A percentile compares a stretch with the other conserved stretches of the same genome.
phyloP scores from a whole-genome alignment of 2,888 invertebrate genomes.

The Celastrina argiolus region DNA sequence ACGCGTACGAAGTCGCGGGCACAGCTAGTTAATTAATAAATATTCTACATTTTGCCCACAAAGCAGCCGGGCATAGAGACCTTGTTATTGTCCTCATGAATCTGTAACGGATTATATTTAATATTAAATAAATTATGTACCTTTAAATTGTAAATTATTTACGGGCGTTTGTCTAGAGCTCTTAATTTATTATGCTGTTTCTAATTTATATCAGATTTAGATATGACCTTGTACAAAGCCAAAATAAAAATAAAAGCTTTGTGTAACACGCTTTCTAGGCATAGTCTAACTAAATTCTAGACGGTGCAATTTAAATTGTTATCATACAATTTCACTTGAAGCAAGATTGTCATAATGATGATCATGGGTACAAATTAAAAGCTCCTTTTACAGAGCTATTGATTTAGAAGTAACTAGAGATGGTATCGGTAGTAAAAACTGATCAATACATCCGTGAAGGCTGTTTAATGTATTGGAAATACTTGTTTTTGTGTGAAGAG shows the following conservation, averaged over 20 bases:
- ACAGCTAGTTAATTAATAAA: no score
- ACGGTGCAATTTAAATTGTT: background rate
- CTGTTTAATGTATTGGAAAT: constrained; percentile 10
- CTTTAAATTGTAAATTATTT: constrained; percentile 10
- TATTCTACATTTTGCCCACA: no score
- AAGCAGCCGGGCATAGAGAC: background rate
- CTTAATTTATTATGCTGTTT: background rate
- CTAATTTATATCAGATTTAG: background rate
- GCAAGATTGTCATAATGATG: background rate
- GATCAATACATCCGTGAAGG: constrained; percentile 12
- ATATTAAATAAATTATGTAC: background rate
- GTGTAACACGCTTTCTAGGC: no score
- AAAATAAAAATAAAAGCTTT: no score
- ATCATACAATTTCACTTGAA: background rate
- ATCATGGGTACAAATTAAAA: background rate
- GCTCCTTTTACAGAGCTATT: constrained; percentile 3
- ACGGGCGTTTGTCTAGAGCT: background rate
- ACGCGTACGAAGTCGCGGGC: no score
- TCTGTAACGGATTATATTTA: background rate
- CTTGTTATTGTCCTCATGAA: background rate
- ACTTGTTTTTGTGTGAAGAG: constrained; percentile 20
- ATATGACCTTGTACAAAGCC: no score
- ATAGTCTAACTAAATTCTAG: background rate
- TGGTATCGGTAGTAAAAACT: background rate
- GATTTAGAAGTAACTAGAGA: background rate